Evolutionary conservation across 2,113 vertebrate species (phyloP).

Genomic region (Cinclus cinclus): DNA sequence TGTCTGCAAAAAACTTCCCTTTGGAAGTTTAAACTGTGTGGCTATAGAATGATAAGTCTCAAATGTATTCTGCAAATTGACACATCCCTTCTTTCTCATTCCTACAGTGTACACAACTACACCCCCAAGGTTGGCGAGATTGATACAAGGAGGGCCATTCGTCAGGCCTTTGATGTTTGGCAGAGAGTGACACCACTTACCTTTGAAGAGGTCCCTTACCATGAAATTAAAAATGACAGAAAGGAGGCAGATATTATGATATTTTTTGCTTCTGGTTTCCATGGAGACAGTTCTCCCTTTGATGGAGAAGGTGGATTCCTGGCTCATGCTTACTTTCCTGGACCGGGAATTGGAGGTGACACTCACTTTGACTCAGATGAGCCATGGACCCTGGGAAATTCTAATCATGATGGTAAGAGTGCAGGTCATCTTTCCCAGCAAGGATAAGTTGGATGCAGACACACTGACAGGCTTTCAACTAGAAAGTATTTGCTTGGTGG

Average conservation of each 20-base stretch:
- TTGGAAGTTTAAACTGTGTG: neutral
- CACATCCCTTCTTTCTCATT: conserved; percentile 6
- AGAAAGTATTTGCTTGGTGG: neutral
- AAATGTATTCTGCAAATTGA: neutral
- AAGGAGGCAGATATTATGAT: conserved; percentile 99
- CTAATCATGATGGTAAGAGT: conserved; percentile 91
- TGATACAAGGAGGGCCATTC: conserved; percentile 93
- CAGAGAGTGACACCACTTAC: conserved; percentile 94
- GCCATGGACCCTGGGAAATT: conserved; percentile 94
- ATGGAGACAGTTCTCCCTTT: conserved; percentile 96
- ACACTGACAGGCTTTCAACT: neutral
- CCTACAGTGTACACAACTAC: conserved; percentile 92
- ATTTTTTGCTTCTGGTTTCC: conserved; percentile 98
- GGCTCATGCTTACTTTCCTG: conserved; percentile 97
- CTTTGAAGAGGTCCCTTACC: conserved; percentile 96
- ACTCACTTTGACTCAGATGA: conserved; percentile 98
- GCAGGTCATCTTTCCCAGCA: neutral
- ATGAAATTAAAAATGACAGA: conserved; percentile 93
- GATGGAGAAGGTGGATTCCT: conserved; percentile 97
- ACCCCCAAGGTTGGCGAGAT: conserved; percentile 96
- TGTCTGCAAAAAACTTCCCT: neutral
- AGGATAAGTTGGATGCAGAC: neutral
- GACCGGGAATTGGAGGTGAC: conserved; percentile 96
- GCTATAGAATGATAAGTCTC: neutral
- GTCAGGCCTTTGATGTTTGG: conserved; percentile 98